A percentile compares a stretch with the other conserved stretches of the same genome.
Evolutionary conservation across 2,113 vertebrate species (phyloP).

Genomic region (Syngnathus scovelli): DNA sequence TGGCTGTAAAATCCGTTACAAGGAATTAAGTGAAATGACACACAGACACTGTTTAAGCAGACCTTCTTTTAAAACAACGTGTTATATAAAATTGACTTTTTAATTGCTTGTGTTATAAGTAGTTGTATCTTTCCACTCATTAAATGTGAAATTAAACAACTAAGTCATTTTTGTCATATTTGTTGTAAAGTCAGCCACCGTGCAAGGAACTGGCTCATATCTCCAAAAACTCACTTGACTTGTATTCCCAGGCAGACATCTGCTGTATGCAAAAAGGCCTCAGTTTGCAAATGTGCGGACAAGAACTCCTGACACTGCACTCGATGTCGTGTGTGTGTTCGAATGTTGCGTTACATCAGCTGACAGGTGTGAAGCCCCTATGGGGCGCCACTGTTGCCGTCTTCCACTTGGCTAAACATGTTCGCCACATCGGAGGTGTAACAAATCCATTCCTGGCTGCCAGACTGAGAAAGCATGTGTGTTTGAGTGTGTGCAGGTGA

Average conservation of each 20-base stretch:
- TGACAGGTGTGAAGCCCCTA: slow-evolving; percentile 54
- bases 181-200: no score
- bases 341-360: slow-evolving; percentile 39
- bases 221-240: background rate
- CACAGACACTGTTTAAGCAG: background rate
- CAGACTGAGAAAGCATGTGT: slow-evolving; percentile 48
- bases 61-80: background rate
- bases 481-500: slow-evolving; percentile 11
- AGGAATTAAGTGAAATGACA: slow-evolving; percentile 5
- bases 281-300: background rate
- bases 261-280: background rate
- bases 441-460: slow-evolving; percentile 70
- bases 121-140: background rate
- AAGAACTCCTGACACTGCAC: slow-evolving; percentile 18
- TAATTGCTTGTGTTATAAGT: background rate
- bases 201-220: background rate
- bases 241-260: background rate
- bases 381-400: slow-evolving; percentile 52
- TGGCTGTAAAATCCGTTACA: background rate
- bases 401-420: slow-evolving; percentile 62
- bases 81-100: background rate
- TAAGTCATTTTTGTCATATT: no score
- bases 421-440: slow-evolving; percentile 70
- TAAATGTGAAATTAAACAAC: background rate
- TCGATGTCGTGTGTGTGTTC: slow-evolving; percentile 34